phyloP scores from a whole-genome alignment of 2,888 invertebrate genomes.

The Arenicola marina region DNA sequence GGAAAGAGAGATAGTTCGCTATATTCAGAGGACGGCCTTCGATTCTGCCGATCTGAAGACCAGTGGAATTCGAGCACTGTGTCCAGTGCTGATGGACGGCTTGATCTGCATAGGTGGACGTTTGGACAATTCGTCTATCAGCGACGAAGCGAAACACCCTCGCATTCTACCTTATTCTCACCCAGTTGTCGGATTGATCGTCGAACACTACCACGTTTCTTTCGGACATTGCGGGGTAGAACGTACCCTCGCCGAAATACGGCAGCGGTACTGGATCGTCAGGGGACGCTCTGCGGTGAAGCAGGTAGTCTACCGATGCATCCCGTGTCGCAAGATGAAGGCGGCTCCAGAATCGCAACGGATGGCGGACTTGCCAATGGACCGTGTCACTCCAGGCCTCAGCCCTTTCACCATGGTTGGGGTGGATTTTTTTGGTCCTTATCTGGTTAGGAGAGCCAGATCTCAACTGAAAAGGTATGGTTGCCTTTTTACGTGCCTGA shows the following conservation, averaged over 20 bases:
- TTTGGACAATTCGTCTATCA: background rate
- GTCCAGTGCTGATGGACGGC: background rate
- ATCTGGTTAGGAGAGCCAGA: background rate
- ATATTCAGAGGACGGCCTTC: background rate
- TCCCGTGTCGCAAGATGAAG: background rate
- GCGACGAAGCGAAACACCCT: background rate
- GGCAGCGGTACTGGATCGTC: background rate
- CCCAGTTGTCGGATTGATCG: background rate
- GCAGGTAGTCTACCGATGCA: background rate
- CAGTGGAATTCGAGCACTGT: background rate
- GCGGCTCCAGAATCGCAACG: background rate
- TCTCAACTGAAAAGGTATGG: background rate
- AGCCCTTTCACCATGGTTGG: background rate
- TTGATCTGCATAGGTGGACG: slow-evolving; percentile 1
- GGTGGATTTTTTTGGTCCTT: background rate
- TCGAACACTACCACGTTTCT: background rate
- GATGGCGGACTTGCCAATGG: background rate
- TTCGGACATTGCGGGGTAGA: background rate
- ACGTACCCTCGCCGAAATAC: background rate
- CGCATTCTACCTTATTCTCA: background rate
- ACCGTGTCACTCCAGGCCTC: background rate
- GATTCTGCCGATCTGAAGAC: background rate
- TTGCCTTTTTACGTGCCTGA: background rate
- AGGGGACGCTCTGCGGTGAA: background rate
- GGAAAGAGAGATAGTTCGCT: background rate